Evolutionary conservation across 1,140 invertebrate genomes (phyloP).

Genomic region (Drosophila watanabei): DNA sequence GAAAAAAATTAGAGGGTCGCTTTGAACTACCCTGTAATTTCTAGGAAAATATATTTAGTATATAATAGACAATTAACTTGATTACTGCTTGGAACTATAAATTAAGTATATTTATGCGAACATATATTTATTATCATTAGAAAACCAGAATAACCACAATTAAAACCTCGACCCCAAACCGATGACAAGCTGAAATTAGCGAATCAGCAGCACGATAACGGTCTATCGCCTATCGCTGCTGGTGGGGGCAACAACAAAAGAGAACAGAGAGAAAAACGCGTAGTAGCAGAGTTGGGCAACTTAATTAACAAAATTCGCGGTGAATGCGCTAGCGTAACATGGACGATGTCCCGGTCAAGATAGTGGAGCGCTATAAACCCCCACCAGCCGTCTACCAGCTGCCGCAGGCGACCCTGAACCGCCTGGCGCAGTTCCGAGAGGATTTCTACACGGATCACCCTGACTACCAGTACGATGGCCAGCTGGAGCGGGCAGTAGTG

Average conservation of each 20-base stretch:
- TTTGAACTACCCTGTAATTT: neutral
- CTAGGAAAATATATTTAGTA: no score
- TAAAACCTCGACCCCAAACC: neutral
- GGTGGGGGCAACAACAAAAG: conserved; percentile 70
- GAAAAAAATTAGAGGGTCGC: neutral
- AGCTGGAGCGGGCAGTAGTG: conserved; percentile 90
- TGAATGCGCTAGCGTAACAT: conserved; percentile 86
- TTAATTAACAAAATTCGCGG: conserved; percentile 70
- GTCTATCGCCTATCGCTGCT: conserved; percentile 29
- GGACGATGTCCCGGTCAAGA: conserved; percentile 94
- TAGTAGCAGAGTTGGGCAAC: conserved; percentile 33
- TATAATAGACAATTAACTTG: neutral
- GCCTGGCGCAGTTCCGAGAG: conserved; percentile 89
- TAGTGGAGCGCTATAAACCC: conserved; percentile 93
- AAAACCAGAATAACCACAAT: neutral
- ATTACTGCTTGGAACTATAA: neutral
- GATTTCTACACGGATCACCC: conserved; percentile 87
- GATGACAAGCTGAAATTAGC: neutral
- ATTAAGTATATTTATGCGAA: neutral
- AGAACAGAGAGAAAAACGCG: conserved; percentile 55
- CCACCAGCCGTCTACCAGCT: conserved; percentile 86
- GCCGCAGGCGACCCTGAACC: conserved; percentile 86
- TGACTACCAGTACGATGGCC: conserved; percentile 89
- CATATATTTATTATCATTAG: neutral
- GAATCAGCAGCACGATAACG: conserved; percentile 19